Conservation (phyloP, 2,888 invertebrate genomes). For the Drosophila demipolita region DNA sequence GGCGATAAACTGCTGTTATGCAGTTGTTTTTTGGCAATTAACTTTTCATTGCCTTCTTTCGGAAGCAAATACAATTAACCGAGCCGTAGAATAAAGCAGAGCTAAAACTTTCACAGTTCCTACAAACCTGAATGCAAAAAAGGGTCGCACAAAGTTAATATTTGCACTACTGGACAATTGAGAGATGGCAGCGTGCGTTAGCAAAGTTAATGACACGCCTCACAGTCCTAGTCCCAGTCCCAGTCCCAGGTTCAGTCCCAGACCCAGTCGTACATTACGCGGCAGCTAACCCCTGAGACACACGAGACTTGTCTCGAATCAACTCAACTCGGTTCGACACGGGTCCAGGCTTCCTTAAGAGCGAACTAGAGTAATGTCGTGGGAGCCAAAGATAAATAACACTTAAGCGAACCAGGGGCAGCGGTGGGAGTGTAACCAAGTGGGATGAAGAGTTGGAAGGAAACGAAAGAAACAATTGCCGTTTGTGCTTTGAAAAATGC, state of each 20-base stretch:
- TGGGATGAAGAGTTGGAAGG: slow-evolving; percentile 35
- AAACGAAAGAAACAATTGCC: slow-evolving; percentile 80
- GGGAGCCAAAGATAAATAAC: slow-evolving; percentile 79
- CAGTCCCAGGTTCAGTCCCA: slow-evolving; percentile 16
- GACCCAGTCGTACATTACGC: slow-evolving; percentile 61
- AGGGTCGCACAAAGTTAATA: slow-evolving; percentile 69
- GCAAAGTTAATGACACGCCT: slow-evolving; percentile 18
- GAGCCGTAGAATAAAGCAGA: background rate
- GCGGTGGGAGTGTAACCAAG: slow-evolving; percentile 6
- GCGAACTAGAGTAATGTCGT: slow-evolving; percentile 79
- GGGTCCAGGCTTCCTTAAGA: slow-evolving; percentile 39
- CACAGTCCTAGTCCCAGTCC: slow-evolving; percentile 16
- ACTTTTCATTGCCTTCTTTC: slow-evolving; percentile 56
- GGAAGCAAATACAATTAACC: slow-evolving; percentile 68
- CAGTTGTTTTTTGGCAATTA: slow-evolving; percentile 52
- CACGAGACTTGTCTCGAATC: slow-evolving; percentile 44
- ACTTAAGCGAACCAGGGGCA: slow-evolving; percentile 66
- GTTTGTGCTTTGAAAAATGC: slow-evolving; percentile 81
- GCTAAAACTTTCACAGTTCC: slow-evolving; percentile 30
- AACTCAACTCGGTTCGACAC: slow-evolving; percentile 26
- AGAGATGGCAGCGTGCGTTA: slow-evolving; percentile 40
- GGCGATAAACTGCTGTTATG: slow-evolving; percentile 34
- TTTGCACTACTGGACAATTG: slow-evolving; percentile 79
- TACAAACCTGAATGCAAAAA: slow-evolving; percentile 43
- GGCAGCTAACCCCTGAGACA: slow-evolving; percentile 38